Conservation (phyloP, 35 echinoderm and acorn worm genomes). For the Ptychodera flava region DNA sequence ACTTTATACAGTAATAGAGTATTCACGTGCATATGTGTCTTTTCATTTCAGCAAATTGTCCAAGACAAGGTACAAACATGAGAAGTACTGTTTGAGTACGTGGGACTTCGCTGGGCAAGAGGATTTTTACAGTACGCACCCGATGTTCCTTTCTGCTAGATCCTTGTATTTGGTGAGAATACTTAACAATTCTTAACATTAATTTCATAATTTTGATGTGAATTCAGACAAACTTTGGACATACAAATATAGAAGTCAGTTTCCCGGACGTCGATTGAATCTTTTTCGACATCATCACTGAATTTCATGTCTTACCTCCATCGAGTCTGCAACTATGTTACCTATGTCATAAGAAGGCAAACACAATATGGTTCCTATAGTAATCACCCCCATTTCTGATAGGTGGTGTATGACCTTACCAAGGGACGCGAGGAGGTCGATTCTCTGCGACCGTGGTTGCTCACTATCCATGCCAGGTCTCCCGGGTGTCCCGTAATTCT, state of each 20-base stretch:
- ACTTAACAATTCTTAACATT: background rate
- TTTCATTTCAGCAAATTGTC: background rate
- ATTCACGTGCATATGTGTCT: too few relatives aligned
- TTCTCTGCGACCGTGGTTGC: slow-evolving; percentile 70
- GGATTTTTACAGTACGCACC: slow-evolving; percentile 98
- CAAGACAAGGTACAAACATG: slow-evolving; percentile 22
- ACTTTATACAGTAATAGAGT: too few relatives aligned
- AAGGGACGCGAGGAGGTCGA: slow-evolving; percentile 62
- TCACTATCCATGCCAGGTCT: slow-evolving; percentile 84
- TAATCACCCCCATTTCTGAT: too few relatives aligned
- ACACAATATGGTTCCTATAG: too few relatives aligned
- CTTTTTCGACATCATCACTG: too few relatives aligned
- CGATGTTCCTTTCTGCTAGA: slow-evolving; percentile 82
- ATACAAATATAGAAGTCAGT: too few relatives aligned
- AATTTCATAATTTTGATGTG: background rate
- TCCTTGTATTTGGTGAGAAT: slow-evolving; percentile 81
- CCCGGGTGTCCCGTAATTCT: slow-evolving; percentile 80
- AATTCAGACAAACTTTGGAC: too few relatives aligned
- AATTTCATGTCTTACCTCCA: too few relatives aligned
- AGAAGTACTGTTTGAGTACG: slow-evolving; percentile 74
- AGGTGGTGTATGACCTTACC: slow-evolving; percentile 92
- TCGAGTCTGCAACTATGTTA: too few relatives aligned
- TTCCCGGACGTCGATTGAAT: too few relatives aligned
- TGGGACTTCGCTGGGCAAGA: slow-evolving; percentile 99
- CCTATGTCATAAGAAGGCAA: too few relatives aligned